phyloP scores from a whole-genome alignment of 2,113 vertebrate species.

The Crotophaga sulcirostris region DNA sequence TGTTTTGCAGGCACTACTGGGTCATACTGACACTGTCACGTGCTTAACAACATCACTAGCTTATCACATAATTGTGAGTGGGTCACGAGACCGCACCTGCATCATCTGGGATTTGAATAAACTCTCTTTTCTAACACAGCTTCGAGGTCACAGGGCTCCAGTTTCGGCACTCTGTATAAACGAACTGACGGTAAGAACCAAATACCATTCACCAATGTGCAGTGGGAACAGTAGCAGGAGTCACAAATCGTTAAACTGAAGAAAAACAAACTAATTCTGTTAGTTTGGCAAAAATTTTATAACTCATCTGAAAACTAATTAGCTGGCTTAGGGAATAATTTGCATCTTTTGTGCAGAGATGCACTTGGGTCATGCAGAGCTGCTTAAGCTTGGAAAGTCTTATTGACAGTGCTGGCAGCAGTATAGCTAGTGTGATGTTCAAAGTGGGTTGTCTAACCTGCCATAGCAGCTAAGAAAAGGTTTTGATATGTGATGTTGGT shows the following conservation, averaged over 20 bases:
- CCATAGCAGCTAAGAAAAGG: neutral
- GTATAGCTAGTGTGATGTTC: neutral
- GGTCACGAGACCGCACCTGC: slow-evolving; percentile 94
- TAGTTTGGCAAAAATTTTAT: neutral
- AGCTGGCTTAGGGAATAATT: neutral
- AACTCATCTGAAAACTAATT: neutral
- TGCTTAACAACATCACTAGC: slow-evolving; percentile 90
- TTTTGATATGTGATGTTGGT: neutral
- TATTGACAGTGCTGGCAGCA: neutral
- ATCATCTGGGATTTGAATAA: slow-evolving; percentile 99
- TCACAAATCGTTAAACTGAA: neutral
- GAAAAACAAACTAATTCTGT: neutral
- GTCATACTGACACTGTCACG: slow-evolving; percentile 93
- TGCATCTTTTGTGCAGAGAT: neutral
- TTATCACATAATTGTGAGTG: slow-evolving; percentile 96
- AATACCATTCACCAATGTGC: fast-evolving
- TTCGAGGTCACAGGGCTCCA: slow-evolving; percentile 92
- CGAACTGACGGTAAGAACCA: slow-evolving; percentile 88
- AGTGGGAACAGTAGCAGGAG: neutral
- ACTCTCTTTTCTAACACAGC: slow-evolving; percentile 93
- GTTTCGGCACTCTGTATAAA: slow-evolving; percentile 98
- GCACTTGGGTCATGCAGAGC: fast-evolving
- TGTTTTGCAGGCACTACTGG: slow-evolving; percentile 86
- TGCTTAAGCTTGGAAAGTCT: neutral
- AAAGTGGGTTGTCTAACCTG: neutral